Evolutionary conservation across 2,113 vertebrate species (phyloP), one percentile per base, ranked within the genome.

Genomic region (Tursiops truncatus): DNA sequence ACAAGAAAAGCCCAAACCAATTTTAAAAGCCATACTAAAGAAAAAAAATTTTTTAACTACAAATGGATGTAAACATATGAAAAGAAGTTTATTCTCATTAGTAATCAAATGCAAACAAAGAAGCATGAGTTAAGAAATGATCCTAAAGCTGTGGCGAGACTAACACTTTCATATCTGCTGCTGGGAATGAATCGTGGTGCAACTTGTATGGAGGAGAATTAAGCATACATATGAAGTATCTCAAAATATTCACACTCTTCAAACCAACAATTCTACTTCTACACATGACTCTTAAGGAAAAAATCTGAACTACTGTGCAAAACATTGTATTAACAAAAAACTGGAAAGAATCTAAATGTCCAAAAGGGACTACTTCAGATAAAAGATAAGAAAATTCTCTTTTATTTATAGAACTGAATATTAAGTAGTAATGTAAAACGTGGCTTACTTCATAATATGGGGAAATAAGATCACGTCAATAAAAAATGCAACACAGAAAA

Each of bases 101-200:
- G 60, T 14, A 92, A 91, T 68, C 26, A 92, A 91, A 93, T 79
- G 50, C 77, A 96, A 96, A 90, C 36, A 77, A 91, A 94, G 89
- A 94, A 67, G 26, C 80, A 73, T 58, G 41, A 91, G 56, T 82
- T 74, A 92, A 88, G 60, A 85, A 89, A 71, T 18, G 21, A 91
- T 15, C 13, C 26, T 92, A 88, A 88, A 28, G 58, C 4, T 79
- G 44, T 41, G 21, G 47, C 47, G 47, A 89, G n/a, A 77, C 36
- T 15, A n/a, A 86, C 56, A 92, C 3, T 70, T 33, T 67, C 31
- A 33, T 25, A 60, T 1, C 9, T 17, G 56, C n/a, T 67, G 33
- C 36, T 44, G 62, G 80, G 63, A 92, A 79, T 82, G 26, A 86
- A 86, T 60, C 14, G 31, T 36, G 33, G 25, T 56, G 25, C 25